A percentile compares a stretch with the other conserved stretches of the same genome.
These are phyloP conservation scores for Apis laboriosa DNA, from an alignment of 1,140 invertebrate genomes.

Conservation along the genomic window DNA sequence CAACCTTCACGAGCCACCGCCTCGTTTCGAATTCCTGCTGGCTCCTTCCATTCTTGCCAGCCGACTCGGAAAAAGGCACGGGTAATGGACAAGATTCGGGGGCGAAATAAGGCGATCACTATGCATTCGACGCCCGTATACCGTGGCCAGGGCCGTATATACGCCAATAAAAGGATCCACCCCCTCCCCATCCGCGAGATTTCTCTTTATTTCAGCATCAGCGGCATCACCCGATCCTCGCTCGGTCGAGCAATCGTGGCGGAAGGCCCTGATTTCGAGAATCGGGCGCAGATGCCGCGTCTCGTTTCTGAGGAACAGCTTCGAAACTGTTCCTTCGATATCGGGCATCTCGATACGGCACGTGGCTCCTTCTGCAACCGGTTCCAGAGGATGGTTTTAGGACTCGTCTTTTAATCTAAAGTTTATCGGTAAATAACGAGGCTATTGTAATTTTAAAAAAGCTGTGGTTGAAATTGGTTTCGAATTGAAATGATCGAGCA, in stretches of 20 bases:
- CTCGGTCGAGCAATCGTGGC: slow-evolving; percentile 8
- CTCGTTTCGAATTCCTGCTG: slow-evolving; percentile 6
- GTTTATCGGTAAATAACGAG: neutral
- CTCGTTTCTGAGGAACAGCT: slow-evolving; percentile 35
- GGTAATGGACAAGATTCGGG: slow-evolving; percentile 49
- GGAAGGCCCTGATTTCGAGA: slow-evolving; percentile 10
- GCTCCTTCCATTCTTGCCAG: slow-evolving; percentile 26
- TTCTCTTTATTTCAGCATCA: slow-evolving; percentile 65
- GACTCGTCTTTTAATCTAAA: neutral
- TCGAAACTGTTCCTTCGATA: slow-evolving; percentile 4
- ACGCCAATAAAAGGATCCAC: slow-evolving; percentile 49
- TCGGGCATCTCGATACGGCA: neutral
- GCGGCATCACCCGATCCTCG: slow-evolving; percentile 42
- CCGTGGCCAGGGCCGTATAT: slow-evolving; percentile 20
- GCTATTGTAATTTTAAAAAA: neutral
- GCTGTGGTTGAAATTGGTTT: neutral
- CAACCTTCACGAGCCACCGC: neutral
- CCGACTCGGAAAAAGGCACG: neutral
- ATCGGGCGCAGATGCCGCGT: slow-evolving; percentile 26
- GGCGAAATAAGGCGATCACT: slow-evolving; percentile 67
- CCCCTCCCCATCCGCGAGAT: slow-evolving; percentile 22
- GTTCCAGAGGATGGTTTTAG: neutral
- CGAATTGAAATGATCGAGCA: no score
- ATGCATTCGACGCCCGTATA: slow-evolving; percentile 59
- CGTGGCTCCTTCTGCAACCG: neutral